Base-by-base conservation (phyloP, 2,113 vertebrate genomes). In the Pachypanchax playfairii region DNA sequence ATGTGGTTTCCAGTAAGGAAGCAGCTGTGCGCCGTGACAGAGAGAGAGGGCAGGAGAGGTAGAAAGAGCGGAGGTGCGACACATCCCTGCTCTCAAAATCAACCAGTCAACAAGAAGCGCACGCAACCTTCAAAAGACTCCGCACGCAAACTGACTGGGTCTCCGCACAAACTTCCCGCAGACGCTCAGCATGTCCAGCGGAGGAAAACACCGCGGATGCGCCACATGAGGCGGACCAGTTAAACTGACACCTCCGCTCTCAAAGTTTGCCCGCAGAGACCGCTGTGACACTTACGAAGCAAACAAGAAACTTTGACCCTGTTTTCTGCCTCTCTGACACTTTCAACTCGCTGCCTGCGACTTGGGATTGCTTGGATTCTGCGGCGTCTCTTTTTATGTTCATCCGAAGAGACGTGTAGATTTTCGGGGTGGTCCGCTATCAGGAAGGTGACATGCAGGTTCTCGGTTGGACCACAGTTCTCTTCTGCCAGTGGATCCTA, bases 381-480 rank as follows among this genome's bases (percentile, higher is more conserved):
- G 76, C 72, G 57, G 62, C 39, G 75, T 62, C 72, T 82, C 78
- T 86, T 83, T 90, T 44, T 89, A 90, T 93, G 92, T 86, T 79
- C 73, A 75, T 50, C 77, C 79, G 56, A 71, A 87, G 90, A 89
- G 86, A 85, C 83, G 89, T 75, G 76, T 88, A 89, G 84, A 70
- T 83, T 68, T 74, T 76, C 61, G 53, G 83, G 78, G 86, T 83
- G 89, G 85, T 90, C 85, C 75, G 79, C 79, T 72, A 22, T 48
- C 61, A 82, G 85, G 89, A 90, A 89, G 89, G 89, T 84, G 90
- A 89, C 77, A 93, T 93, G 92, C 90, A 87, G 91, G 85, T 92
- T 73, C 84, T 92, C 86, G 89, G 84, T 38, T 92, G 91, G 92
- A 91, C 84, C 84, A 48, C 87, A 76, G 67, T 90, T 67, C 72